Conservation (phyloP, 2,888 invertebrate species). For the Cartodere bifasciata region DNA sequence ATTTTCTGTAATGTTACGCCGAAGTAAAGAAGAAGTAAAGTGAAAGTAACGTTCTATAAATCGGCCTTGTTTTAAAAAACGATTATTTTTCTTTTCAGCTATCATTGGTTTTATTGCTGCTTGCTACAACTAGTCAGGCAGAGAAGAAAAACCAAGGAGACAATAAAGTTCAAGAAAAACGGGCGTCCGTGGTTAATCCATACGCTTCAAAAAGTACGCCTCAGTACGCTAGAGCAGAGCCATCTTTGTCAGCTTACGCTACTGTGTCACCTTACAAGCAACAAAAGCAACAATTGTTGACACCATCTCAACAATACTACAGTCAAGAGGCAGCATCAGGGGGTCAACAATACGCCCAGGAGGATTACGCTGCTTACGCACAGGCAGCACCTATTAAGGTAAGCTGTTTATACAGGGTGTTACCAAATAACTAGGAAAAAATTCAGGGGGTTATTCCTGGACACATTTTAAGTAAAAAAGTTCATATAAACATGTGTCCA, state of each 20-base stretch:
- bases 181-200: conserved; percentile 7
- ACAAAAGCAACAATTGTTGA: conserved; percentile 6
- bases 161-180: conserved; percentile 8
- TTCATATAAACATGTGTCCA: too few relatives aligned
- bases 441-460: too few relatives aligned
- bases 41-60: too few relatives aligned
- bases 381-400: conserved; percentile 3
- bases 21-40: too few relatives aligned
- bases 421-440: too few relatives aligned
- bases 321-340: too few relatives aligned
- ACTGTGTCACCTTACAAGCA: too few relatives aligned
- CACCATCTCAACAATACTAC: conserved; percentile 6
- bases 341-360: conserved; percentile 8
- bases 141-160: conserved; percentile 7
- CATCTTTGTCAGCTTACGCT: too few relatives aligned
- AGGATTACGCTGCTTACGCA: conserved; percentile 6
- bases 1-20: too few relatives aligned
- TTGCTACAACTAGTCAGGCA: conserved; percentile 9
- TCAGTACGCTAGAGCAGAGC: conserved; percentile 1
- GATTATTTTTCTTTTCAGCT: conserved; percentile 6
- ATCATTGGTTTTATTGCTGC: conserved; percentile 10
- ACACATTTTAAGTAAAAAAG: too few relatives aligned
- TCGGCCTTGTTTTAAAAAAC: too few relatives aligned
- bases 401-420: too few relatives aligned
- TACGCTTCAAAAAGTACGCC: conserved; percentile 6